Percentiles rank a stretch among this genome's conserved stretches.
These are phyloP conservation scores for Trachops cirrhosus DNA, from an alignment of 2,797 vertebrate genomes.

Conservation along the genomic window DNA sequence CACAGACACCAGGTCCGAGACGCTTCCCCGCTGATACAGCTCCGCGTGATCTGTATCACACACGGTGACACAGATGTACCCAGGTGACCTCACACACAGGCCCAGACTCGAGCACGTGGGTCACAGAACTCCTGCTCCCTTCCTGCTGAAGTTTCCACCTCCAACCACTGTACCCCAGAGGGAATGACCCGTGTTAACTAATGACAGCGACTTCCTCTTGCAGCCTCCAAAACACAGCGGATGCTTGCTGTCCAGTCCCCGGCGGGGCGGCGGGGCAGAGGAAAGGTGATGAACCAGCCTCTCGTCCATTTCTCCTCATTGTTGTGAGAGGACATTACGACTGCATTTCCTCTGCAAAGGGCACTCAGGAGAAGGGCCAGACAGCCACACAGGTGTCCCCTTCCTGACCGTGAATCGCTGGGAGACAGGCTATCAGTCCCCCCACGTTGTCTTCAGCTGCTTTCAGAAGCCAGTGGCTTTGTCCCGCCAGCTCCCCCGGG, in stretches of 20 bases:
- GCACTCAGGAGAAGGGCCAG: conserved; percentile 72
- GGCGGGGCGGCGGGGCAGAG: conserved; percentile 80
- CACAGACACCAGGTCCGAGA: background rate
- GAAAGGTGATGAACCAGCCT: conserved; percentile 82
- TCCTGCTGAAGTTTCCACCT: conserved; percentile 73
- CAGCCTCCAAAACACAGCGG: conserved; percentile 80
- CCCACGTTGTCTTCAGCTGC: conserved; percentile 62
- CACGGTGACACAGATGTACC: background rate
- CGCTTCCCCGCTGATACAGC: background rate
- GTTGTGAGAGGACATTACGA: conserved; percentile 81
- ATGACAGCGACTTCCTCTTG: conserved; percentile 84
- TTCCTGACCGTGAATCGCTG: conserved; percentile 69
- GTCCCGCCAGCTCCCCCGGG: conserved; percentile 60
- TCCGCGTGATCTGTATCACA: background rate
- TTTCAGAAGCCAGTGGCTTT: conserved; percentile 62
- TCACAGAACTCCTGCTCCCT: conserved; percentile 53
- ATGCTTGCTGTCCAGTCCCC: conserved; percentile 78
- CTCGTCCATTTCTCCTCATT: conserved; percentile 83
- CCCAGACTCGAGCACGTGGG: background rate
- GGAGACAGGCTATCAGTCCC: background rate
- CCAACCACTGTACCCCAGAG: conserved; percentile 64
- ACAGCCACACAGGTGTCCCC: conserved; percentile 80
- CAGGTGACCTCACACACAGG: background rate
- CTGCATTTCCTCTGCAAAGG: conserved; percentile 81
- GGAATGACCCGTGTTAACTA: conserved; percentile 80